Evolutionary conservation across 2,113 vertebrate species (phyloP), one percentile per base, ranked within the genome.

Genomic region (Entosphenus tridentatus): DNA sequence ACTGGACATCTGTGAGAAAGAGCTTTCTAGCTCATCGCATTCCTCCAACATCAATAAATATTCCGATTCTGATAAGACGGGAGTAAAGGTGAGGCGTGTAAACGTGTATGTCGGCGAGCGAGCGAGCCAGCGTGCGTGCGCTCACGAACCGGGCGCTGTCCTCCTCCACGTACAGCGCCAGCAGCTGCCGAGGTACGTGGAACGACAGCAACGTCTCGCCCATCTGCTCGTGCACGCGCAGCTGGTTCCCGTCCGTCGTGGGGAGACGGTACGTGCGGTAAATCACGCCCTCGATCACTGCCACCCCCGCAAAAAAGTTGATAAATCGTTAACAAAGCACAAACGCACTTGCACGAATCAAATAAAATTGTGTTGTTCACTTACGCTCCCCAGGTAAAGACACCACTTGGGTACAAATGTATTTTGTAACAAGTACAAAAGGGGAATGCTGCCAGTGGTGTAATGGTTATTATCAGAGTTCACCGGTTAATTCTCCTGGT

Each of bases 161-260:
- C 75, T 96, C 92, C 72, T 98, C 92, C 71, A 96, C 81, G 69
- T 96, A 80, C 8, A 96, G 86, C 69, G 88, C 96, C 74, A 96
- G 84, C 8, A 93, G 93, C 78, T 98, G 93, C 59, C 88, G 78
- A 58, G 93, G 93, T 71, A 98, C 79, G 59, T 96, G 87, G 57
- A 98, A 73, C 0, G 92, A 96, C 16, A 98, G 81, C 70, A 86
- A 57, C 1, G 89, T 98, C 77, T 98, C 92, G 0, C 89, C 90
- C 93, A 98, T 98, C 78, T 98, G 92, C 77, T 98, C 93, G 77
- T 96, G 78, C 73, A 96, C 89, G 55, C 90, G 82, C 56, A 98
- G 77, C 75, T 95, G 89, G 78, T 87, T 95, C 71, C 87, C 93
- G 1, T 88, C 89, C 0, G 86, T 96, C 57, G 88, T 89, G 56